Conservation (phyloP, 2,797 vertebrate species). For the Meda fulgida region DNA sequence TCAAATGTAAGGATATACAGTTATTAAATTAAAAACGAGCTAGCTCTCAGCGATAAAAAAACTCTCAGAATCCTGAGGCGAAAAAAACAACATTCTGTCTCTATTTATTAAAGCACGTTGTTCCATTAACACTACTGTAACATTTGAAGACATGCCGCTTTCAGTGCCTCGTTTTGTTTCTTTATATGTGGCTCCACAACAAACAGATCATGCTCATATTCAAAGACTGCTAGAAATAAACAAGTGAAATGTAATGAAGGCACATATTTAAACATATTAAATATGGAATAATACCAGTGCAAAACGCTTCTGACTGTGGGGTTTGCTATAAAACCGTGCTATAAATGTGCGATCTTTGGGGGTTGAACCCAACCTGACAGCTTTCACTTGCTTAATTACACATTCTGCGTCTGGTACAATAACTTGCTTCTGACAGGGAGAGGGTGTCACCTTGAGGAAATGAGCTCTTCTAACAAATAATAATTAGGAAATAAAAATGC, state of each 20-base stretch:
- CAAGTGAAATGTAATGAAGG: neutral
- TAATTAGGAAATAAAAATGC: constrained; percentile 64
- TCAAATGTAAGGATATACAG: constrained; percentile 25
- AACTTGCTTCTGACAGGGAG: constrained; percentile 52
- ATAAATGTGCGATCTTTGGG: constrained; percentile 14
- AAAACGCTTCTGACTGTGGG: neutral
- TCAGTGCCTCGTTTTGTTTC: neutral
- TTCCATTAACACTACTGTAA: constrained; percentile 32
- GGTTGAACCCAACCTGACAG: constrained; percentile 53
- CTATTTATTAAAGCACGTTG: constrained; percentile 44
- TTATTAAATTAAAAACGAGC: constrained; percentile 54
- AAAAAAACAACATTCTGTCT: constrained; percentile 6
- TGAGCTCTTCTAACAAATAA: constrained; percentile 61
- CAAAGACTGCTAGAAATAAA: constrained; percentile 11
- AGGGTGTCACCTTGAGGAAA: constrained; percentile 65
- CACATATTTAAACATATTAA: constrained; percentile 3
- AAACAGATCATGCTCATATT: neutral
- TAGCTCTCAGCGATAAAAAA: constrained; percentile 38
- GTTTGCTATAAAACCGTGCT: constrained; percentile 45
- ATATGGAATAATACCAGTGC: constrained; percentile 5
- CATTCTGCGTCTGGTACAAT: constrained; percentile 55
- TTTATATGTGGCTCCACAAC: neutral
- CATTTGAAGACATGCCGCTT: constrained; percentile 14
- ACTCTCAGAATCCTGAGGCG: constrained; percentile 15
- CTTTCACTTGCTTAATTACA: constrained; percentile 66